phyloP scores from a whole-genome alignment of 1,140 invertebrate genomes.

The Drosophila bocqueti region DNA sequence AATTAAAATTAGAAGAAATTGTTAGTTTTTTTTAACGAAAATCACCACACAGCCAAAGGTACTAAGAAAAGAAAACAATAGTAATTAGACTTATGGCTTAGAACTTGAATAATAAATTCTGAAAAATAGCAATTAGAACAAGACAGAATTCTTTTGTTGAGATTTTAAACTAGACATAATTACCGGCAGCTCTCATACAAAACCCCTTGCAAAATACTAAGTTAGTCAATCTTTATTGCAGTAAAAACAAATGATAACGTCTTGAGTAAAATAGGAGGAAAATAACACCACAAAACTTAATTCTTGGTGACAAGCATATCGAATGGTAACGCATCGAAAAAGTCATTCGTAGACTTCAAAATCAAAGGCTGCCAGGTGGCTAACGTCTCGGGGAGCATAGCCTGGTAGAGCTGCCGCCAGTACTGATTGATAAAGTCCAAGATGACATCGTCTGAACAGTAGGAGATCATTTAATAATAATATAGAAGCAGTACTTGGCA shows the following conservation, averaged over 20 bases:
- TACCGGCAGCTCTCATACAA: not conserved
- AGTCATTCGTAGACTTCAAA: slow-evolving; percentile 69
- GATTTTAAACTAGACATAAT: not conserved
- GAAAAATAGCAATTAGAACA: too few species aligned
- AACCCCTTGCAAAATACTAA: not conserved
- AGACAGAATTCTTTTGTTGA: not conserved
- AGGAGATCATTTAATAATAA: not conserved
- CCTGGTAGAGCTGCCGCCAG: slow-evolving; percentile 74
- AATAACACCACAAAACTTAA: slow-evolving; percentile 7
- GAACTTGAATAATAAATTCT: too few species aligned
- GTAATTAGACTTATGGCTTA: too few species aligned
- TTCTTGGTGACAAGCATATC: slow-evolving; percentile 68
- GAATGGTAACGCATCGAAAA: slow-evolving; percentile 74
- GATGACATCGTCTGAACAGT: slow-evolving; percentile 68
- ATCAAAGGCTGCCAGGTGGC: slow-evolving; percentile 73
- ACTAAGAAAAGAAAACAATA: too few species aligned
- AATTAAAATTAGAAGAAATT: too few species aligned
- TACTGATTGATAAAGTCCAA: slow-evolving; percentile 83
- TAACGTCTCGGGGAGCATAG: slow-evolving; percentile 74
- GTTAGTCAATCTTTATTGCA: slow-evolving; percentile 43
- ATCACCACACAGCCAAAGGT: too few species aligned
- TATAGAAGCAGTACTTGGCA: not conserved
- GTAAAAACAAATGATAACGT: slow-evolving; percentile 69
- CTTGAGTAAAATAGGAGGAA: slow-evolving; percentile 29
- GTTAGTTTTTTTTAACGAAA: too few species aligned